Evolutionary conservation across 2,888 invertebrate genomes (phyloP), one percentile per base, ranked within the genome.

Genomic region (Hylaea fasciaria): DNA sequence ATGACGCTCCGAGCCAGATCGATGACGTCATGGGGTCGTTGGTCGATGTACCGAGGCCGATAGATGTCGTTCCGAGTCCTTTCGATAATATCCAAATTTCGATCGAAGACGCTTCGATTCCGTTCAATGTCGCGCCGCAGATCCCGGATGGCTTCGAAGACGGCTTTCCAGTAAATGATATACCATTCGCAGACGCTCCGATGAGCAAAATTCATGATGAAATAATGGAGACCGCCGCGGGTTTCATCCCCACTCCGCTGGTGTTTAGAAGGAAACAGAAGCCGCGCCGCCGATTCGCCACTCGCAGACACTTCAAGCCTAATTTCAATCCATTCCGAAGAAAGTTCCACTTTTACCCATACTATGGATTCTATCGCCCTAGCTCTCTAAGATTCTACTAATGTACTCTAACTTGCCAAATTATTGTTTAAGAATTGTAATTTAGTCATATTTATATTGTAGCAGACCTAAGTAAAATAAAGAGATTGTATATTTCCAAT

Each of bases 321-420:
- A 82, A n/a, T n/a, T n/a, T n/a, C n/a, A n/a, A 85, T 51, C 87
- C 87, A 0, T 80, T 83, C 64, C 77, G 81, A 52, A 80, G 79
- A 66, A 75, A 78, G 48, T 62, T 62, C 12, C 78, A 80, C 47
- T 80, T 73, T 43, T 82, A 85, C 57, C 87, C 87, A 0, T 85
- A 85, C 60, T 86, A 85, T 52, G 65, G 78, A 58, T 87, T 75
- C 55, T 68, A 86, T 67, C 80, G 78, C 13, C 87, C 86, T 64
- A 84, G 87, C 84, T 88, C 87, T 86, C 85, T 89, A 80, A 80
- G 85, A 76, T 88, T 76, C 78, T 88, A 83, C 72, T 88, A 80
- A 64, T 46, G 64, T 57, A 57, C 48, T 61, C 57, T 61, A 63
- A 62, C 68, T 72, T 70, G 69, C 69, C 67, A 65, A 57, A 64